Evolutionary conservation across 2,113 vertebrate species (phyloP).

Genomic region (Tautogolabrus adspersus): DNA sequence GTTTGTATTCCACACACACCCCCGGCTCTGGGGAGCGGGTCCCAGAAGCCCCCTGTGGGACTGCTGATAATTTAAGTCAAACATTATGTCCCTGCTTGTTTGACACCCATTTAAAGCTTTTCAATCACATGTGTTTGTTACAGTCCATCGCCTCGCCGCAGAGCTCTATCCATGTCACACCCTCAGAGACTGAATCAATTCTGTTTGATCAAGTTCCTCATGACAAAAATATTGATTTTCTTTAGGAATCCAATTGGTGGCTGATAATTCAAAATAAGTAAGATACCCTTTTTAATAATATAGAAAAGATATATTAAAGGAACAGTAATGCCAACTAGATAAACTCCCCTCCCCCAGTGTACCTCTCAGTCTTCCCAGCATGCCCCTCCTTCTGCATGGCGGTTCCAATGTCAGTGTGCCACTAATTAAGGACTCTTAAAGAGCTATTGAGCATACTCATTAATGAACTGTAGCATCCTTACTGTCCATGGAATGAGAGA

Average conservation of each 20-base stretch:
- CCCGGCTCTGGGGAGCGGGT: slow-evolving; percentile 68
- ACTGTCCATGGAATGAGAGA: slow-evolving; percentile 59
- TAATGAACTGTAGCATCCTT: slow-evolving; percentile 80
- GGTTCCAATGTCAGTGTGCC: slow-evolving; percentile 71
- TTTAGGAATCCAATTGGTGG: slow-evolving; percentile 30
- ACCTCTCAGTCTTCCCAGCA: slow-evolving; percentile 48
- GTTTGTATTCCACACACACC: slow-evolving; percentile 79
- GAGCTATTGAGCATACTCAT: slow-evolving; percentile 76
- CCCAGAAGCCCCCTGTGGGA: slow-evolving; percentile 71
- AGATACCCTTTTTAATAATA: slow-evolving; percentile 20
- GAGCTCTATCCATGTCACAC: slow-evolving; percentile 60
- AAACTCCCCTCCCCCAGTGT: slow-evolving; percentile 40
- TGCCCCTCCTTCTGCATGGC: slow-evolving; percentile 48
- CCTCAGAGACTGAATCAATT: slow-evolving; percentile 73
- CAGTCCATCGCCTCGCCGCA: slow-evolving; percentile 68
- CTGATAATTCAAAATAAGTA: slow-evolving; percentile 39
- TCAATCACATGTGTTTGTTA: slow-evolving; percentile 78
- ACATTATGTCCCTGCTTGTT: slow-evolving; percentile 81
- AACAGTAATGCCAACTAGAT: slow-evolving; percentile 25
- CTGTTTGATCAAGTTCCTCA: slow-evolving; percentile 66
- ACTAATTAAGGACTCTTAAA: slow-evolving; percentile 83
- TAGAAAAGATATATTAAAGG: background rate
- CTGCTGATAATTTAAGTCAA: slow-evolving; percentile 82
- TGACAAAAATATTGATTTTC: slow-evolving; percentile 72
- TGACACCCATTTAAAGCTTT: slow-evolving; percentile 80